Conservation (phyloP, 2,888 invertebrate genomes). For the Tetragonula carbonaria region DNA sequence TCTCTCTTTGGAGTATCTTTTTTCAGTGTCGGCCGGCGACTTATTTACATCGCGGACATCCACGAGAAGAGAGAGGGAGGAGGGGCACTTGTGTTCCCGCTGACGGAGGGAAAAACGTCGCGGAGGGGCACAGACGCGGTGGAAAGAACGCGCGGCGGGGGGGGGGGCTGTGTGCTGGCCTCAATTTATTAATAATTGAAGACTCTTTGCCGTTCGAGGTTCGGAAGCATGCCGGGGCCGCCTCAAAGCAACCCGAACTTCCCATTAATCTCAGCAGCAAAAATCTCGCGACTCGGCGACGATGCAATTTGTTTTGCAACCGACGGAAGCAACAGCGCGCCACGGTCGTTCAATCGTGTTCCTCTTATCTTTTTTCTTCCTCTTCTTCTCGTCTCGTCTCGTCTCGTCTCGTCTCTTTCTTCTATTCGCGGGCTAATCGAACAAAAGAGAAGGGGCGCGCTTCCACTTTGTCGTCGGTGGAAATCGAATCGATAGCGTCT, state of each 20-base stretch:
- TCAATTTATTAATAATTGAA: conserved; percentile 58
- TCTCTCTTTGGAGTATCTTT: neutral
- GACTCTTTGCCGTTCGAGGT: conserved; percentile 32
- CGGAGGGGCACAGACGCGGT: neutral
- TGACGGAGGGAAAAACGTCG: conserved; percentile 18
- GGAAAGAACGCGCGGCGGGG: conserved; percentile 16
- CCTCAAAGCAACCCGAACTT: conserved; percentile 41
- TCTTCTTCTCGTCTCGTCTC: neutral
- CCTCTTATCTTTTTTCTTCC: neutral
- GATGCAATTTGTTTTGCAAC: conserved; percentile 52
- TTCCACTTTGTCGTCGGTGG: conserved; percentile 4
- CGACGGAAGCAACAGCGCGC: neutral
- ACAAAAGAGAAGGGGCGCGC: neutral
- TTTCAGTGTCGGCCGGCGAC: conserved; percentile 42
- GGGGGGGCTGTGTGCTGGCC: conserved; percentile 24
- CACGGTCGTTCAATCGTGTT: conserved; percentile 27
- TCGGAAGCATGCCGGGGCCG: conserved; percentile 4
- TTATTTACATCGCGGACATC: conserved; percentile 59
- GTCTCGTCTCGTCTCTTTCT: neutral
- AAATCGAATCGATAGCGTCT: conserved; percentile 11
- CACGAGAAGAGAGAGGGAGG: conserved; percentile 3
- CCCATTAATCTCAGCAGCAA: conserved; percentile 19
- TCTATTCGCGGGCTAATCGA: neutral
- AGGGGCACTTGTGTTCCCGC: conserved; percentile 22
- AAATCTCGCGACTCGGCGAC: conserved; percentile 20